Evolutionary conservation across 1,140 invertebrate species (phyloP).

Genomic region (Acyrthosiphon pisum): DNA sequence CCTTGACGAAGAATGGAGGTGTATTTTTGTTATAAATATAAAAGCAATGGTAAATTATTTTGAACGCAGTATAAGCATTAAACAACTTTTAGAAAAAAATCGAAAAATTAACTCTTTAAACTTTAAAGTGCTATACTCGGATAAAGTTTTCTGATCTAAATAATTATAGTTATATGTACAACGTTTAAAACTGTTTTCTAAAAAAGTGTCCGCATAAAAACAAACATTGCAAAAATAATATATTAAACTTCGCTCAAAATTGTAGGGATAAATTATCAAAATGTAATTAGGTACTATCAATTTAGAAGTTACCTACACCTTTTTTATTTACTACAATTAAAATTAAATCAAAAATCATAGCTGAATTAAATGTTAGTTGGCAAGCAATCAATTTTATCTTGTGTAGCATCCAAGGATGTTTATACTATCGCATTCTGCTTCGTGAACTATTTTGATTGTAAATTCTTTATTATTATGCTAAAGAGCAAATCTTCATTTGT

Average conservation of each 20-base stretch:
- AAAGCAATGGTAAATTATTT: background rate
- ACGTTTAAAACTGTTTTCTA: background rate
- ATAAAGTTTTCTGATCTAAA: background rate
- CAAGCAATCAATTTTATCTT: background rate
- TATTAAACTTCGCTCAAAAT: background rate
- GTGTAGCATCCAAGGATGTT: background rate
- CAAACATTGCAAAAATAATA: background rate
- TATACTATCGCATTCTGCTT: background rate
- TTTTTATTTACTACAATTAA: too few relatives aligned
- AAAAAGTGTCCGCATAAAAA: background rate
- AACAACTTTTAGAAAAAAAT: background rate
- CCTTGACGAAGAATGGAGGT: accelerated
- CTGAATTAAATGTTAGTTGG: background rate
- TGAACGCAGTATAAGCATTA: background rate
- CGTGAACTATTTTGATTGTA: background rate
- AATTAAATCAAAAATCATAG: background rate
- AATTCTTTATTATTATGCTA: background rate
- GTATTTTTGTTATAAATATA: background rate
- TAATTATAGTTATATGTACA: background rate
- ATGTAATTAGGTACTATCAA: background rate
- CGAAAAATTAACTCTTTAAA: background rate
- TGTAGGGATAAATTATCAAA: background rate
- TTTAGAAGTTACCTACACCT: background rate
- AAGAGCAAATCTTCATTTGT: background rate
- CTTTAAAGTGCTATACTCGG: background rate